Evolutionary conservation across 2,797 vertebrate genomes (phyloP), one percentile per base, ranked within the genome.

Genomic region (Echiichthys vipera): DNA sequence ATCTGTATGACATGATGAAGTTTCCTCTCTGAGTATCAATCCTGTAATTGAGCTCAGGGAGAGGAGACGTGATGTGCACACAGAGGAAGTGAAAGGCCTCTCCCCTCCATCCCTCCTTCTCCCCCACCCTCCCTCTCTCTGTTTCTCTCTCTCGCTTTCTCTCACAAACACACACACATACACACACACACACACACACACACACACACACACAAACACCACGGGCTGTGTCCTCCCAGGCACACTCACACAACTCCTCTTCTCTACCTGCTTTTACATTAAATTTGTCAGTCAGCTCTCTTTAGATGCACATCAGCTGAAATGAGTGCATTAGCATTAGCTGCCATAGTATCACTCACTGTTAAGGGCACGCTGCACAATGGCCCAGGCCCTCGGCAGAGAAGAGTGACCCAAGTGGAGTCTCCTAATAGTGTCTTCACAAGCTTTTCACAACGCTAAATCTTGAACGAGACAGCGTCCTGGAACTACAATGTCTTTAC

Each of bases 1-100:
- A 94, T 95, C 93, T 94, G 94, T 94, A 93, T 89, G 78, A 94
- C 94, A 94, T 93, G 93, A 94, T 94, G 93, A 94, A 93, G 93
- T 93, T 94, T 95, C 93, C 94, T 94, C 92, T 93, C 88, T 51
- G 88, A 93, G 93, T 93, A 93, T 92, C 91, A 94, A 93, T 94
- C 92, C 90, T 93, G 93, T 94, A 95, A 95, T 94, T 95, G 93
- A 95, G 93, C 93, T 93, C 89, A 84, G 86, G 83, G 89, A 91
- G 84, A 81, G 85, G 65, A 78, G 88, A 94, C 93, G 93, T 95
- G 94, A 94, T 77, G 78, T 79, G 92, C 93, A 94, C 92, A 81
- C 94, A 91, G 90, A 94, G 91, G 87, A 86, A 85, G 80, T 51
- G 63, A 79, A 81, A 51, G 70, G 74, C 83, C 78, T 77, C 84